Evolutionary conservation across 2,113 vertebrate genomes (phyloP), one percentile per base, ranked within the genome.

Genomic region (Cariama cristata): DNA sequence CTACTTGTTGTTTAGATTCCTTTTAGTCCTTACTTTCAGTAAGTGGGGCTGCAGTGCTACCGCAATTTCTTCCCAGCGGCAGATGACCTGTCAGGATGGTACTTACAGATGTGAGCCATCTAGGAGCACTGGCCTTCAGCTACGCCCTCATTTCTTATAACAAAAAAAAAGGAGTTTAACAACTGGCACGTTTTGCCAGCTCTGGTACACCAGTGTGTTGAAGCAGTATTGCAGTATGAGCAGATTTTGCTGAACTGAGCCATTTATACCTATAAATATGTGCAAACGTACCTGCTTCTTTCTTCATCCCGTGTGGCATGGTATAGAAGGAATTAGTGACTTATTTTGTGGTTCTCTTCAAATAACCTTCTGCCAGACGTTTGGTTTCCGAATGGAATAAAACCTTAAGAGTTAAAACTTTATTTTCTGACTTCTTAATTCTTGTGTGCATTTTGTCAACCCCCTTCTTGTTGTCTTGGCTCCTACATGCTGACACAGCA

Each of bases 401-500:
- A 86, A 58, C 8, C 30, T 42, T 9, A 80, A 59, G 55, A 84
- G 38, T 60, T 81, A 40, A 86, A 91, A 91, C 32, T 85, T 82
- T 17, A 14, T 73, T 59, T 76, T 63, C 85, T 84, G 81, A 83
- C 76, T 94, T 91, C 47, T 62, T 88, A 76, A 83, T 86, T 58
- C 67, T 60, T 62, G 12, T 69, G 32, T 28, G 35, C 16, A 7
- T 75, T 96, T 91, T 89, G 40, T 83, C 44, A 93, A 33, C 12
- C 26, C 24, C 42, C 40, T 32, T 84, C 4, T 60, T 92, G 90
- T 97, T 86, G 64, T 84, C 86, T 38, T 40, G 89, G 83, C 22
- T 93, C 30, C 63, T 53, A 75, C 50, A 42, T 93, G 97, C 98
- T 97, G 97, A 98, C 93, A 47, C 71, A 95, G 96, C 97, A 96